Evolutionary conservation across 2,797 vertebrate genomes (phyloP), one percentile per base, ranked within the genome.

Genomic region (Galagoides demidoff): DNA sequence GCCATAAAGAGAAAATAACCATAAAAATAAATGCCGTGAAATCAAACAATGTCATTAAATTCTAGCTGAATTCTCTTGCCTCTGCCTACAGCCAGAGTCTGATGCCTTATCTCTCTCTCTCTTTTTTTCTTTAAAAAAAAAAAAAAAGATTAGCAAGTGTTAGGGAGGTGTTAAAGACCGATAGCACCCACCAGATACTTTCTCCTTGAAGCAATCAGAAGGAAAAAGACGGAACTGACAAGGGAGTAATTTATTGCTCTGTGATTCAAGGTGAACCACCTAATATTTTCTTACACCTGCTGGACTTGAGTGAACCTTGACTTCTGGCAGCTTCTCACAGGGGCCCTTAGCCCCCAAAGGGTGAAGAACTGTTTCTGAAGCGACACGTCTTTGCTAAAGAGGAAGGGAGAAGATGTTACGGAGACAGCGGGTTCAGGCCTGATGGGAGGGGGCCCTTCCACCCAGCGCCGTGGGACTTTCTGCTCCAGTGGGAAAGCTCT

Each of bases 1-100:
- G 95, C 94, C 96, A 83, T 96, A 92, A 96, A 96, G 96, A 95
- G 96, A 96, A 94, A 96, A 96, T 96, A 93, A 94, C 94, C 91
- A 88, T 96, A 95, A 96, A 96, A 96, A 94, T 89, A 95, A 96
- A 90, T 82, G 95, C 93, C 29, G 91, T 88, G 96, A 97, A 96
- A 93, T 96, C 96, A 94, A 92, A 96, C 97, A 95, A 71, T 85
- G 93, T 87, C 95, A 85, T 96, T 96, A 85, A 89, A 79, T 92
- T 82, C 85, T 87, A 55, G 81, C 91, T 57, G 76, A 93, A 70
- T 85, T 74, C 76, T 92, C 71, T 70, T 45, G 89, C 84, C 71
- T 87, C 76, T 87, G 79, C 31, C 86, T 23, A 1, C 34, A 68
- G 84, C 71, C 64, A 7, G 9, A 43, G 43, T 73, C 64, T 22